phyloP scores from a whole-genome alignment of 2,113 vertebrate genomes.

The Emydura subglobosa region DNA sequence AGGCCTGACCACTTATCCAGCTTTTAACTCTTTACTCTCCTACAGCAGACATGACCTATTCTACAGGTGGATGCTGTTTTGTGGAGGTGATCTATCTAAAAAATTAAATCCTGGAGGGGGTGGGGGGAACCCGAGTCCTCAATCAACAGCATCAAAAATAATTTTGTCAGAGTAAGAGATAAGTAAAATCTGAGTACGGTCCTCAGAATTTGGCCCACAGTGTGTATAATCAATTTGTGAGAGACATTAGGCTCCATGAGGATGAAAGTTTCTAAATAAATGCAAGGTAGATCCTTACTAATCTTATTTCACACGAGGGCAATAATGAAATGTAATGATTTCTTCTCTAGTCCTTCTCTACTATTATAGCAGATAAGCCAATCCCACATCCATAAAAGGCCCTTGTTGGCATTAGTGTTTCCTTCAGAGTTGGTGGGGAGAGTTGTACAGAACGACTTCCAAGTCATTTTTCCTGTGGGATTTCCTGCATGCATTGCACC shows the following conservation, averaged over 20 bases:
- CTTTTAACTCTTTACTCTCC: too few species aligned
- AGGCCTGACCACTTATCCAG: too few species aligned
- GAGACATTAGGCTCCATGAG: constrained; percentile 69
- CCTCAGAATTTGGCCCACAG: constrained; percentile 52
- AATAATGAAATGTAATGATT: constrained; percentile 71
- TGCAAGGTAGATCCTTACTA: constrained; percentile 62
- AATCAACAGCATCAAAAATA: not conserved
- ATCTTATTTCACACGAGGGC: constrained; percentile 47
- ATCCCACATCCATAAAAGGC: constrained; percentile 61
- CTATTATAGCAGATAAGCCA: constrained; percentile 52
- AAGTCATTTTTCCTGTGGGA: constrained; percentile 36
- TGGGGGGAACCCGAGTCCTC: not conserved
- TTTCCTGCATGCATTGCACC: constrained; percentile 36
- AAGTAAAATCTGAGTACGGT: constrained; percentile 63
- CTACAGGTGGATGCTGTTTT: not conserved
- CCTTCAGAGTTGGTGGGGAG: constrained; percentile 47
- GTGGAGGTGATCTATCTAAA: not conserved
- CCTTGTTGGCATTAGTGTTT: constrained; percentile 45
- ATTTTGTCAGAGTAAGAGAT: constrained; percentile 45
- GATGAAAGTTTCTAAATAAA: constrained; percentile 68
- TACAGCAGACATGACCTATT: fast-evolving
- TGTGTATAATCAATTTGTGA: constrained; percentile 51
- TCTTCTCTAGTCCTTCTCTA: constrained; percentile 54
- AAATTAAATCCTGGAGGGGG: constrained; percentile 1
- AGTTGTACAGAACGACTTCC: constrained; percentile 41